Base-by-base conservation (phyloP, 2,888 invertebrate genomes). In the Athalia circularis region DNA sequence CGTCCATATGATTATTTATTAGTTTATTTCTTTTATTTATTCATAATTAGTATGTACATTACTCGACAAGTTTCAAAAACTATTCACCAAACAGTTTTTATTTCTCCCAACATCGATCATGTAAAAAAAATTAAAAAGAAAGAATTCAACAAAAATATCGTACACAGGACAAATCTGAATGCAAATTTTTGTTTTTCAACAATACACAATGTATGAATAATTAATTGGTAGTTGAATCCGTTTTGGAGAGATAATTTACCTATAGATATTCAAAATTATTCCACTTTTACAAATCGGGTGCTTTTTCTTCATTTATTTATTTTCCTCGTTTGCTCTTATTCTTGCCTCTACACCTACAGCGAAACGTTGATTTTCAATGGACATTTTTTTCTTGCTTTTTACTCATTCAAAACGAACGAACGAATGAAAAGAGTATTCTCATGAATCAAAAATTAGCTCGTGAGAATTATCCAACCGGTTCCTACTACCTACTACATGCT, bases 31-130 rank as follows among this genome's bases (percentile, higher is more conserved):
- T 5, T 68, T 11, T 15, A n/a, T 52, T 47, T 68, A 3, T 52
- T n/a, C 62, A 75, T 50, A 15, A 62, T 75, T 64, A 75, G 29
- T 75, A 75, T 75, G 13, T 75, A 75, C 75, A 75, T 59, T 72
- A 62, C 5, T 64, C 75, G 75, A 75, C 62, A 64, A 62, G 75
- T 59, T 72, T 45, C 45, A 45, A 4, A 4, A n/a, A n/a, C 7
- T 72, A 47, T 72, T 72, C 45, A 72, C 72, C 72, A 29, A n/a
- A 9, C 29, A 5, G 8, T 13, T 45, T 65, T 13, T 13, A 5
- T 61, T 65, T 65, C 8, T 65, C 29, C 61, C 61, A 67, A 70
- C 70, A 70, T 54, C 43, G 9, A 68, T 7, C 70, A 6, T 70
- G 11, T 43, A 11, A 11, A 45, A n/a, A 50, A 2, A 29, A 29